These are phyloP conservation scores for Harpalus rubripes DNA, from an alignment of 2,888 invertebrate species.

Conservation along the genomic window DNA sequence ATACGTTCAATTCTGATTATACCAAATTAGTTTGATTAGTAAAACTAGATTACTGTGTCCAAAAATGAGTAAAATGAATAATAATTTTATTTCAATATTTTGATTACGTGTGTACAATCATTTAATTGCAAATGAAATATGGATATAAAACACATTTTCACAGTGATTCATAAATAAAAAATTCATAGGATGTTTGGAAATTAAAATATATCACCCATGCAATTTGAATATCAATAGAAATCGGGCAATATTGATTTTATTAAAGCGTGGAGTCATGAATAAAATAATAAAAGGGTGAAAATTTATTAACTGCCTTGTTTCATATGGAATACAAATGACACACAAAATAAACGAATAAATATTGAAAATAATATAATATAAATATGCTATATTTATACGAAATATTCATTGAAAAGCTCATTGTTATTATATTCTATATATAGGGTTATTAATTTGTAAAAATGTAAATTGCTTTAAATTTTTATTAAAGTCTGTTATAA, in stretches of 20 bases:
- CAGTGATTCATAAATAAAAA: constrained; percentile 17
- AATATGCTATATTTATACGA: neutral
- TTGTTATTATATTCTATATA: neutral
- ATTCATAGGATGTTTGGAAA: constrained; percentile 19
- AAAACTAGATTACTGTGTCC: no score
- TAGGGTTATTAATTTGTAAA: no score
- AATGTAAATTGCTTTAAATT: no score
- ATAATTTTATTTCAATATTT: neutral
- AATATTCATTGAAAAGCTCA: neutral
- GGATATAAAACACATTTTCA: neutral
- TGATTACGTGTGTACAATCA: neutral
- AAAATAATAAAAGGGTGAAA: constrained; percentile 14
- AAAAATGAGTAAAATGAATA: neutral
- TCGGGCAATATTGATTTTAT: constrained; percentile 37
- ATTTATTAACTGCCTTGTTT: constrained; percentile 27
- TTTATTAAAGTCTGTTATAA: no score
- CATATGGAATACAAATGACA: neutral
- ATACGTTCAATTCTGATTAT: no score
- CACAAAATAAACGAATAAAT: constrained; percentile 8
- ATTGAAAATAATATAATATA: neutral
- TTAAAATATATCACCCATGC: constrained; percentile 31
- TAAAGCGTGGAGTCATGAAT: constrained; percentile 1
- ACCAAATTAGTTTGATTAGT: no score
- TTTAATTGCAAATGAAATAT: constrained; percentile 12
- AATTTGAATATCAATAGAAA: constrained; percentile 40